Conservation (phyloP, 2,113 vertebrate species). For the Nyctibius bracteatus region DNA sequence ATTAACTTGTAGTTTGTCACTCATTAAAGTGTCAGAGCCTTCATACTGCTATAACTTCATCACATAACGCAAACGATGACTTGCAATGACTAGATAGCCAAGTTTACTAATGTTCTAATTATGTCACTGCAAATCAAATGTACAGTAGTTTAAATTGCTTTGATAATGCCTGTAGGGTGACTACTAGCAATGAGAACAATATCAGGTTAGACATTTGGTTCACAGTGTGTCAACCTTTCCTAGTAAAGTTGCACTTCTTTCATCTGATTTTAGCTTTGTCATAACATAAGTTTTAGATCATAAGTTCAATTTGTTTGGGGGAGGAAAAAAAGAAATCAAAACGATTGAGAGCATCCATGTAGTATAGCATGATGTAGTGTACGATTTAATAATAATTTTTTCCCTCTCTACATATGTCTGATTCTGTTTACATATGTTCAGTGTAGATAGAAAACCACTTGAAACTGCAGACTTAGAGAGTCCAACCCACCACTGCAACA, state of each 20-base stretch:
- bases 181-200: not conserved
- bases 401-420: not conserved
- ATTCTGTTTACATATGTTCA: not conserved
- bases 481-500: not conserved
- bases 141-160: constrained; percentile 27
- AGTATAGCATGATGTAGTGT: not conserved
- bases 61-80: not conserved
- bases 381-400: not conserved
- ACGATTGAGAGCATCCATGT: not conserved
- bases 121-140: constrained; percentile 37
- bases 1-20: not conserved
- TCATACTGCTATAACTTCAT: not conserved
- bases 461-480: not conserved
- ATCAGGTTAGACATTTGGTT: constrained; percentile 39
- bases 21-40: not conserved
- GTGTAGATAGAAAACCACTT: not conserved
- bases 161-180: constrained; percentile 51
- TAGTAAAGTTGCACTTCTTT: constrained; percentile 18
- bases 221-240: not conserved
- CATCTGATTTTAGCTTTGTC: not conserved
- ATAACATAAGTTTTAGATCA: not conserved
- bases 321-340: not conserved
- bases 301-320: not conserved
- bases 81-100: constrained; percentile 17
- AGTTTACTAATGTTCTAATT: constrained; percentile 49